A percentile compares a stretch with the other conserved stretches of the same genome.
These are phyloP conservation scores for Catagonus wagneri DNA, from an alignment of 2,113 vertebrate genomes.

Conservation along the genomic window DNA sequence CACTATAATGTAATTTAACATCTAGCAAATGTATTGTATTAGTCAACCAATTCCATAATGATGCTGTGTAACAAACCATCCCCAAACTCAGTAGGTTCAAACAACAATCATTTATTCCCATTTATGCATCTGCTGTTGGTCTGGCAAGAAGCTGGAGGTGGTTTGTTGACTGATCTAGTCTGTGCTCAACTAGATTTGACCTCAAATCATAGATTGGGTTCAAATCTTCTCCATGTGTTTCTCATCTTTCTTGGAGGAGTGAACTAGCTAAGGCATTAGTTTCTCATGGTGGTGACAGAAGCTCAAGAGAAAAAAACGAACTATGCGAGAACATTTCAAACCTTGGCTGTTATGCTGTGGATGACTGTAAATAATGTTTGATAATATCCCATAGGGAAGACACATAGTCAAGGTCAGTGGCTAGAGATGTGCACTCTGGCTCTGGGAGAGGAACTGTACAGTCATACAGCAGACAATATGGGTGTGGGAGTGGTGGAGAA, in stretches of 20 bases:
- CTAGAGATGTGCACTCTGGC: neutral
- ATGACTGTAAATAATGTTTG: neutral
- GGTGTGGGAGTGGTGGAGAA: neutral
- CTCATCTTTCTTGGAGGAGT: neutral
- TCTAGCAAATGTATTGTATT: neutral
- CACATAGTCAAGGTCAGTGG: neutral
- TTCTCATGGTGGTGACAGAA: conserved; percentile 33
- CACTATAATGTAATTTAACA: conserved; percentile 26
- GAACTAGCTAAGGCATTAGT: neutral
- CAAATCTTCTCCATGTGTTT: conserved; percentile 6
- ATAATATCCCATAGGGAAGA: neutral
- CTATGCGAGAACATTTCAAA: neutral
- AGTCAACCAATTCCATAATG: neutral
- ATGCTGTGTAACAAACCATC: neutral
- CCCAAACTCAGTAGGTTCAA: neutral
- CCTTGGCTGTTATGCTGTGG: neutral
- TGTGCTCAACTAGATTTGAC: neutral
- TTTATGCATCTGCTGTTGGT: neutral
- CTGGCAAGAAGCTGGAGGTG: neutral
- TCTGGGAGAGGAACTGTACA: neutral
- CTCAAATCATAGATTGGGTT: conserved; percentile 5
- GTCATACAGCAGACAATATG: neutral
- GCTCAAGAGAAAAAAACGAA: neutral
- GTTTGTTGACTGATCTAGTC: neutral
- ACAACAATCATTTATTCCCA: neutral